Evolutionary conservation across 35 echinoderm and acorn worm species (phyloP).

Genomic region (Apostichopus californicus): DNA sequence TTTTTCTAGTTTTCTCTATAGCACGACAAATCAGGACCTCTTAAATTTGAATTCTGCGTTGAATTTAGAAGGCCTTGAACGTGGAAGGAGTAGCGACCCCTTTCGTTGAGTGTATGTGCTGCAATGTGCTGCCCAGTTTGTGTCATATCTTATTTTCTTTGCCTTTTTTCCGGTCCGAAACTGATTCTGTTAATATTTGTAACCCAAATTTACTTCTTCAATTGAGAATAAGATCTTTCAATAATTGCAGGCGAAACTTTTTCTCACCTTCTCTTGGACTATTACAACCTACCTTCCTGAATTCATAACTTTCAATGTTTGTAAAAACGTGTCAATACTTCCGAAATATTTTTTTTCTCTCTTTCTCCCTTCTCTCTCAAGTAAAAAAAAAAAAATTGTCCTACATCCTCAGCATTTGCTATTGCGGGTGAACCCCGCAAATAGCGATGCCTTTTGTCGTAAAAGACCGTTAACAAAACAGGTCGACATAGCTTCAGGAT

Average conservation of each 20-base stretch:
- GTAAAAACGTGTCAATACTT: neutral
- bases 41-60: no score
- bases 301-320: neutral
- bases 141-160: no score
- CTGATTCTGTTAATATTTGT: no score
- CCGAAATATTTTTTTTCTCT: neutral
- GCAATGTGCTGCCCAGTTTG: no score
- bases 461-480: neutral
- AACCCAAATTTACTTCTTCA: no score
- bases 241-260: neutral
- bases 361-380: neutral
- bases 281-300: neutral
- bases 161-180: no score
- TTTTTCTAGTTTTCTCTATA: no score
- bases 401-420: neutral
- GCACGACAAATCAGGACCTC: no score
- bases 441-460: neutral
- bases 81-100: no score
- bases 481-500: slow-evolving; percentile 6
- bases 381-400: neutral
- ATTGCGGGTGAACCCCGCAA: slow-evolving; percentile 4
- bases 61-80: no score
- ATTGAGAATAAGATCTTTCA: no score
- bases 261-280: neutral
- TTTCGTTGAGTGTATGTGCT: no score